Conservation (phyloP, 2,888 invertebrate species). For the Acronicta psi region DNA sequence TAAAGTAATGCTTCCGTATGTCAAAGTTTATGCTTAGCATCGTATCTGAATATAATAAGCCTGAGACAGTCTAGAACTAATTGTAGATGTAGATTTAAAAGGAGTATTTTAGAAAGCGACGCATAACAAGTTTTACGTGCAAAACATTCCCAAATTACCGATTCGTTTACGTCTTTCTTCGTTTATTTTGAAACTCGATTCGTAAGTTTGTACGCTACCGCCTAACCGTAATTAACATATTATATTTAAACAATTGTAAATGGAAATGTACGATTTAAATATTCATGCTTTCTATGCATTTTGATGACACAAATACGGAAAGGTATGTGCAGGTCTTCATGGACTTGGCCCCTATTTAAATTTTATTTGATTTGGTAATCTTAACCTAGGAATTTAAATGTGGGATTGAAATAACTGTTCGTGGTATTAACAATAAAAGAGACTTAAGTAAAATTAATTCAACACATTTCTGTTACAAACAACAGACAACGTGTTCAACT, state of each 20-base stretch:
- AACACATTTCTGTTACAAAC: constrained; percentile 25
- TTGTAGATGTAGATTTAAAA: constrained; percentile 9
- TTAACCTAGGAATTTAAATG: constrained; percentile 16
- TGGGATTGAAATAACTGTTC: constrained; percentile 32
- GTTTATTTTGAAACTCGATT: constrained; percentile 45
- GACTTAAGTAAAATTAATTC: constrained; percentile 24
- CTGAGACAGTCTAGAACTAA: no score
- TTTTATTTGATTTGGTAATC: constrained; percentile 33
- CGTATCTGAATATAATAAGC: no score
- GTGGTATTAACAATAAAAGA: no score
- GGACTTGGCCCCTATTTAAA: constrained; percentile 38
- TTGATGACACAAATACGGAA: constrained; percentile 38
- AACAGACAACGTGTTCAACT: constrained; percentile 31
- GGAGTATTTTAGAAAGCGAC: constrained; percentile 43
- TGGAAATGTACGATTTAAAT: constrained; percentile 45
- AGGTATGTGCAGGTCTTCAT: constrained; percentile 26
- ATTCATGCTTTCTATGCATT: constrained; percentile 53
- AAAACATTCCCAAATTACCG: constrained; percentile 40
- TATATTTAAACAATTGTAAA: constrained; percentile 54
- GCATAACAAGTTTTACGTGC: constrained; percentile 41
- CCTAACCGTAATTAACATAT: constrained; percentile 37
- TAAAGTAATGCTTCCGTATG: no score
- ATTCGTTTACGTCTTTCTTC: constrained; percentile 45
- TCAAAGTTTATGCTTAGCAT: no score
- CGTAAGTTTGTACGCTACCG: constrained; percentile 20